Evolutionary conservation across 1,140 invertebrate species (phyloP), one percentile per base, ranked within the genome.

Genomic region (Scylla paramamosain): DNA sequence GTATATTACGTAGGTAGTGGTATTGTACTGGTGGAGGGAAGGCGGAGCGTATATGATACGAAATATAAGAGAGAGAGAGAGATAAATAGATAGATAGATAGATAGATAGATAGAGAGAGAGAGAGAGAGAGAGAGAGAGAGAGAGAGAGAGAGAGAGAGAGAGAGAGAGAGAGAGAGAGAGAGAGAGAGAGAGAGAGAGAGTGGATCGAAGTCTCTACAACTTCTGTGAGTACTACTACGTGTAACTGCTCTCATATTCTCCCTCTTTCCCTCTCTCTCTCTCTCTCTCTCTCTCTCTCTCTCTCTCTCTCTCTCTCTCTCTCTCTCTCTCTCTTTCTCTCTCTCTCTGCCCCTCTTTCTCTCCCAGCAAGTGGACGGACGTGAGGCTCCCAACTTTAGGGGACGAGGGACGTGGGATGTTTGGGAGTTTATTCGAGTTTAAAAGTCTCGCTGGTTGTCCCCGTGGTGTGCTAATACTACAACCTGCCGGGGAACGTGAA

Each of bases 121-220:
- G 25, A 31, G 8, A 4, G 84, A 25, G 84, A 32, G 25, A 31
- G 28, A 14, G 46, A 46, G 10, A n/a, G 87, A 45, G 32, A 45
- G 87, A 45, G 4, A 45, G 87, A 32, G 45, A 46, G 87, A 89
- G 87, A 25, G 45, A 39, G 87, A 89, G 87, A 46, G 12, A 45
- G 87, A 89, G 45, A 89, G 32, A 89, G 87, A 89, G 32, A 25
- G 28, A 89, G 28, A 89, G 87, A 28, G 86, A 88, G 86, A 88
- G 86, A 88, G 31, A 88, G 31, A 86, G 83, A 86, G 83, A 86
- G 83, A 86, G 83, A 86, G 83, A 86, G 83, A 86, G 83, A 86
- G 83, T 10, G 83, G 32, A 31, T 10, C 77, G 4, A 82, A 25
- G 28, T 2, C 14, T 12, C 10, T 28, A 86, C 7, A 28, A 12